Evolutionary conservation across 2,113 vertebrate species (phyloP).

Genomic region (Entomyzon cyanotis): DNA sequence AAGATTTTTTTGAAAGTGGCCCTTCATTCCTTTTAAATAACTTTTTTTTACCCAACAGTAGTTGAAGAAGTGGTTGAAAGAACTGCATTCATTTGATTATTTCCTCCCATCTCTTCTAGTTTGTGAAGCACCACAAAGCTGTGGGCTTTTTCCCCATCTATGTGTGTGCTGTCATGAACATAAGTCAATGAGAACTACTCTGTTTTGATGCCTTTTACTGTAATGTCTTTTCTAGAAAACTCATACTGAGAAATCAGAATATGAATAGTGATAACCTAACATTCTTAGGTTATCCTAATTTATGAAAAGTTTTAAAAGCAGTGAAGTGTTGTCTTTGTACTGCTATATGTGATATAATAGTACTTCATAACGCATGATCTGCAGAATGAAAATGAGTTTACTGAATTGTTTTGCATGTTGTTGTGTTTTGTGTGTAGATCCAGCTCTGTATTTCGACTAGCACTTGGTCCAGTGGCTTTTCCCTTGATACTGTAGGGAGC

Average conservation of each 20-base stretch:
- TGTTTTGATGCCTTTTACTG: background rate
- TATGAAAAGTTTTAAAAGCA: background rate
- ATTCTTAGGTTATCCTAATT: background rate
- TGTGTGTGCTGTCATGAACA: background rate
- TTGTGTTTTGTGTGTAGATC: constrained; percentile 74
- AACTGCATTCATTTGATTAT: background rate
- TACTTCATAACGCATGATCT: background rate
- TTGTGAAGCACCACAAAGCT: background rate
- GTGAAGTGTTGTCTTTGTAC: background rate
- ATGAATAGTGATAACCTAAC: background rate
- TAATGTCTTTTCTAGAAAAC: background rate
- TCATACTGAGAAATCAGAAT: background rate
- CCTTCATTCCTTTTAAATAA: background rate
- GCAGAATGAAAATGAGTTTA: background rate
- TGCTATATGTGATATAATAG: background rate
- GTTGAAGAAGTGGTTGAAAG: background rate
- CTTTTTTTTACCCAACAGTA: background rate
- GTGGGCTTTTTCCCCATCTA: accelerated
- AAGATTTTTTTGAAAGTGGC: background rate
- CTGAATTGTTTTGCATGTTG: background rate
- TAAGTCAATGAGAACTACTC: background rate
- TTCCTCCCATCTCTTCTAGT: background rate
- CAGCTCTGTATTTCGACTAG: constrained; percentile 94
- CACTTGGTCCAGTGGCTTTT: constrained; percentile 89
- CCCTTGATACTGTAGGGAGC: constrained; percentile 94